phyloP scores from a whole-genome alignment of 2,113 vertebrate species.

The Pristiophorus japonicus region DNA sequence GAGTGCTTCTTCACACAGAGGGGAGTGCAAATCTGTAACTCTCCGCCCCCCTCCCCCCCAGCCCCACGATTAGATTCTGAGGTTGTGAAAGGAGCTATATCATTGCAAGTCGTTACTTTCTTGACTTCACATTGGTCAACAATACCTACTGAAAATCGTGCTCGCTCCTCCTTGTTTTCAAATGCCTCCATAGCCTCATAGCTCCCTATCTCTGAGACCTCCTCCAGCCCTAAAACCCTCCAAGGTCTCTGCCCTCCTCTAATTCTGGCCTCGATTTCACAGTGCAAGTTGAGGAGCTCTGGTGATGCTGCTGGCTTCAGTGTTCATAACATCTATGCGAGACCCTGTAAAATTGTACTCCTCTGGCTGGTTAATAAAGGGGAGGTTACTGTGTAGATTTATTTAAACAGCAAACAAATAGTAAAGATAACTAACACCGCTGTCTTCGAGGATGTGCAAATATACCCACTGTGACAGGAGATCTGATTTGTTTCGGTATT shows the following conservation, averaged over 20 bases:
- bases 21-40: neutral
- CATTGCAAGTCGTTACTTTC: neutral
- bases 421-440: neutral
- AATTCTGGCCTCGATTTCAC: no score
- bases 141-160: neutral
- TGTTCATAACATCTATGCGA: neutral
- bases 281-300: neutral
- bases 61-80: no score
- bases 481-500: neutral
- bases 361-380: neutral
- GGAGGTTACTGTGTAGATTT: neutral
- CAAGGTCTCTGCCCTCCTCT: no score
- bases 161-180: no score
- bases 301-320: neutral
- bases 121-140: neutral
- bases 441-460: neutral
- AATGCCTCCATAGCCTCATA: no score
- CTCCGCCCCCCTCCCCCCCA: no score
- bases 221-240: no score
- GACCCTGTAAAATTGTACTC: neutral
- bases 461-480: neutral
- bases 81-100: neutral
- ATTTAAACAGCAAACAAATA: neutral
- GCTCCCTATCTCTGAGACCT: no score
- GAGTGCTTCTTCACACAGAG: no score